phyloP scores from a whole-genome alignment of 2,797 vertebrate genomes.

The Clarias laeviceps region DNA sequence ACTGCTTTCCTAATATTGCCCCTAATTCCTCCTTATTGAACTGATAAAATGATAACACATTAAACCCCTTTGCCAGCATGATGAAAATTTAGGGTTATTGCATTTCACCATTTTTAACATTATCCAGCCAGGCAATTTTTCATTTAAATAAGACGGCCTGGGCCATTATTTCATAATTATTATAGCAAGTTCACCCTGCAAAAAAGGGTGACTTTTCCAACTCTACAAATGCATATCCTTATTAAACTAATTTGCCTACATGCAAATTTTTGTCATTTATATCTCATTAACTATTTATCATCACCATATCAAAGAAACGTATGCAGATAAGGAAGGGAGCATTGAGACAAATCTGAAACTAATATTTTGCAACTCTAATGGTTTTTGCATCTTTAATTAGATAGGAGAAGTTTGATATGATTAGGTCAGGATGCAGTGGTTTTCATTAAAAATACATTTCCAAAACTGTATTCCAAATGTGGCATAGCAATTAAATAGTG shows the following conservation, averaged over 20 bases:
- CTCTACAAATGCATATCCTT: conserved; percentile 88
- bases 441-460: conserved; percentile 99
- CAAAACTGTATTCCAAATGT: conserved; percentile 98
- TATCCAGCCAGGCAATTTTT: conserved; percentile 84
- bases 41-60: conserved; percentile 86
- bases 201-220: conserved; percentile 92
- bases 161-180: conserved; percentile 85
- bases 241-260: conserved; percentile 97
- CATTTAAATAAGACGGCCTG: conserved; percentile 80
- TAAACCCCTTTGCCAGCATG: conserved; percentile 81
- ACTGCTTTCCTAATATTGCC: conserved; percentile 85
- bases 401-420: conserved; percentile 99
- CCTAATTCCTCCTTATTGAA: conserved; percentile 93
- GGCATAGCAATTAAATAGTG: conserved; percentile 99
- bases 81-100: conserved; percentile 91
- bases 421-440: conserved; percentile 99
- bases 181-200: conserved; percentile 81
- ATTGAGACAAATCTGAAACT: conserved; percentile 93
- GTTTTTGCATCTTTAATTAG: conserved; percentile 99
- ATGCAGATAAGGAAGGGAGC: conserved; percentile 90
- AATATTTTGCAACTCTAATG: conserved; percentile 99
- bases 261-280: conserved; percentile 99
- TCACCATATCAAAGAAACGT: conserved; percentile 81
- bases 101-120: conserved; percentile 88
- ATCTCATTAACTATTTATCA: conserved; percentile 98